These are phyloP conservation scores for Galbula dea DNA, from an alignment of 2,113 vertebrate species.

Conservation along the genomic window DNA sequence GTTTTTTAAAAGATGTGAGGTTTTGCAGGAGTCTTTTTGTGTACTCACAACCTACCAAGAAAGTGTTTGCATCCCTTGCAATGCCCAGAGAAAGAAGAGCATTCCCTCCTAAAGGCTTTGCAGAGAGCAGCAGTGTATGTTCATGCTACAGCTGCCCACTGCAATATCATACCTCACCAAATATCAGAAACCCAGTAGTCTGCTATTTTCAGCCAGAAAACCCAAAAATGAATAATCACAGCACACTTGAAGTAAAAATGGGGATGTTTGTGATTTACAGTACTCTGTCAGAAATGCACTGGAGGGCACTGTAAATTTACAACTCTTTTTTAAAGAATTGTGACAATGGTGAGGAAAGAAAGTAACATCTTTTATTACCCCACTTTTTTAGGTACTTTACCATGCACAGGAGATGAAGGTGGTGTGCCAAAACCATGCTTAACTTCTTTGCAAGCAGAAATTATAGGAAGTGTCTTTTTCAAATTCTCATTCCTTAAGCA, in stretches of 20 bases:
- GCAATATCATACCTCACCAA: background rate
- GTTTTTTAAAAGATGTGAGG: background rate
- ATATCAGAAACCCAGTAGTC: background rate
- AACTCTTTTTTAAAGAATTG: background rate
- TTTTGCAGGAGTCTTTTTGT: background rate
- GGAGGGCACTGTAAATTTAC: background rate
- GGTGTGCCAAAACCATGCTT: background rate
- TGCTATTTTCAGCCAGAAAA: background rate
- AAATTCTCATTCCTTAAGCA: background rate
- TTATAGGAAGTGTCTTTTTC: background rate
- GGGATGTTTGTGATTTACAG: background rate
- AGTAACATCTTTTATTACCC: background rate
- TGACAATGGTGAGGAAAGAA: background rate
- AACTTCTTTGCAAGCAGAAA: background rate
- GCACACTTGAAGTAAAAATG: background rate
- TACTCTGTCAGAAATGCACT: background rate
- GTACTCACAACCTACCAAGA: background rate
- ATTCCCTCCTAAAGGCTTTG: background rate
- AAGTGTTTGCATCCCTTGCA: background rate
- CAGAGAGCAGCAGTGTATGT: background rate
- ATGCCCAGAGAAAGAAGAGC: background rate
- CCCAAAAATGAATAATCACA: background rate
- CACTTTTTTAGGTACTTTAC: background rate
- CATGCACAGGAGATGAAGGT: background rate
- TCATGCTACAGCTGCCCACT: background rate